These are phyloP conservation scores for Hesperia comma DNA, from an alignment of 2,888 invertebrate species.

Conservation along the genomic window DNA sequence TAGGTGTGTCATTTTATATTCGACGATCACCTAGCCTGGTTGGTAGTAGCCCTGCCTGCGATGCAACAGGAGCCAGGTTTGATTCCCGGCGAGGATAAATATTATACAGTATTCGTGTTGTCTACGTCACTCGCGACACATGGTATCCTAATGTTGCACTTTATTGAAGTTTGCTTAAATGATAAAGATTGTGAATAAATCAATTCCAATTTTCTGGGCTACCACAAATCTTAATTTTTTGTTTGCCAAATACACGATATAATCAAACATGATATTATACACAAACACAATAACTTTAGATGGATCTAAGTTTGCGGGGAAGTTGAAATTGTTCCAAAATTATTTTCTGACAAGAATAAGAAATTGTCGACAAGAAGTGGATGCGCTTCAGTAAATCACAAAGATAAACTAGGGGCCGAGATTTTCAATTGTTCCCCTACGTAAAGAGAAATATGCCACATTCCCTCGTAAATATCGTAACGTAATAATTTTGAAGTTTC, in stretches of 20 bases:
- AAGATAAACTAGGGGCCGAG: slow-evolving; percentile 54
- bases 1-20: no score
- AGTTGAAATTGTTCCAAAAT: slow-evolving; percentile 37
- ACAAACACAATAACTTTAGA: slow-evolving; percentile 22
- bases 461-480: slow-evolving; percentile 58
- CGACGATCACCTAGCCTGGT: no score
- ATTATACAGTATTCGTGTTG: no score
- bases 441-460: slow-evolving; percentile 57
- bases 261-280: slow-evolving; percentile 10
- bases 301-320: slow-evolving; percentile 12
- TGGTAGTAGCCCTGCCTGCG: no score
- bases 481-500: slow-evolving; percentile 47
- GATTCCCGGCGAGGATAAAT: no score
- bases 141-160: no score
- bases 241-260: slow-evolving; percentile 13
- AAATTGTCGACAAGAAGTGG: slow-evolving; percentile 36
- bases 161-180: no score
- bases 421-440: slow-evolving; percentile 54
- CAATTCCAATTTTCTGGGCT: no score
- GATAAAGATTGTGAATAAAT: no score
- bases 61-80: no score
- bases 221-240: slow-evolving; percentile 8
- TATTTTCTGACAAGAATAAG: slow-evolving; percentile 37
- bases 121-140: no score
- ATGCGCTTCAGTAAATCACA: slow-evolving; percentile 57